Conservation (phyloP, 2,797 vertebrate species). For the Coregonus sp. region DNA sequence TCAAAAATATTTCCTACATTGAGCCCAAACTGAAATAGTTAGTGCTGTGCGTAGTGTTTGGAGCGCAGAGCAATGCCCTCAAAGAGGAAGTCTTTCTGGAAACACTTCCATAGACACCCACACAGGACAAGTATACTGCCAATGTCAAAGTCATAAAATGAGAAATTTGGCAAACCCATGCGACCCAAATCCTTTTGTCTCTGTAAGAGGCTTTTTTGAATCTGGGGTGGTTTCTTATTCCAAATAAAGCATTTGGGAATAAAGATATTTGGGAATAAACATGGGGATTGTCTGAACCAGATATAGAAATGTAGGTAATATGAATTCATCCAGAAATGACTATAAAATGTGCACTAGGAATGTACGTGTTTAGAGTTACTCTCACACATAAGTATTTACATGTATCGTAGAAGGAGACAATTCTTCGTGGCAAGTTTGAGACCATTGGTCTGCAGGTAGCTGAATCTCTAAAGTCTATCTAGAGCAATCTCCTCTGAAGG, state of each 20-base stretch:
- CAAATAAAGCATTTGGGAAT: background rate
- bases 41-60: background rate
- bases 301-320: no score
- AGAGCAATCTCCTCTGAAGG: background rate
- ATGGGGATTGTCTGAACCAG: no score
- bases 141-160: background rate
- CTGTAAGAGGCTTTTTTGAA: background rate
- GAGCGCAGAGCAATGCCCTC: background rate
- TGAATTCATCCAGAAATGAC: no score
- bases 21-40: background rate
- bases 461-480: background rate
- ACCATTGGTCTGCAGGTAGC: background rate
- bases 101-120: background rate
- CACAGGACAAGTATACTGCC: background rate
- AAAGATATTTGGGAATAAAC: no score
- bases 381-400: background rate
- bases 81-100: background rate
- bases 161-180: background rate
- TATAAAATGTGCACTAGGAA: no score
- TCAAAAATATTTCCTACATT: background rate
- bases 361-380: background rate
- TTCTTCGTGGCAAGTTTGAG: no score
- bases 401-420: background rate
- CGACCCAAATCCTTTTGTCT: background rate
- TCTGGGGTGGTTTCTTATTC: background rate